Conservation (phyloP, 2,113 vertebrate genomes). For the Pygoscelis adeliae region DNA sequence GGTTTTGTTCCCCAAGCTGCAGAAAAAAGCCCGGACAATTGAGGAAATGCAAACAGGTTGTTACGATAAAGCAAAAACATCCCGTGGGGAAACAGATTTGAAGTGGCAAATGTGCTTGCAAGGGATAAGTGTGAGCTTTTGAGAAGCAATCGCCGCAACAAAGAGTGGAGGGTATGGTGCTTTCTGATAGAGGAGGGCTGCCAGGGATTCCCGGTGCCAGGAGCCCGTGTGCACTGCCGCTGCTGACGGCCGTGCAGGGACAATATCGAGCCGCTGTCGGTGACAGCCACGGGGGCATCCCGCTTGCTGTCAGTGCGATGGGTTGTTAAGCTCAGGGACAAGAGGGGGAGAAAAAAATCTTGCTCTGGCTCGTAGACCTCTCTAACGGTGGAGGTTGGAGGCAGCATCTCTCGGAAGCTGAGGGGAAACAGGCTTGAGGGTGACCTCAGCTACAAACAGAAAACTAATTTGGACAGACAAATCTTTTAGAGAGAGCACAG, state of each 20-base stretch:
- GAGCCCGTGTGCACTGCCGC: background rate
- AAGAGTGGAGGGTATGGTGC: slow-evolving; percentile 12
- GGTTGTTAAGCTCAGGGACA: background rate
- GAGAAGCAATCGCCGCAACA: slow-evolving; percentile 3
- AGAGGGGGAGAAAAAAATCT: background rate
- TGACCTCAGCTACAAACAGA: background rate
- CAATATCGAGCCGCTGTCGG: background rate
- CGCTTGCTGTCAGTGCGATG: background rate
- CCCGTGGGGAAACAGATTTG: slow-evolving; percentile 29
- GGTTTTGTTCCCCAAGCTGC: background rate
- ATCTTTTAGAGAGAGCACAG: background rate
- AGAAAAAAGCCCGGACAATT: background rate
- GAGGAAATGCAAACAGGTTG: slow-evolving; percentile 57
- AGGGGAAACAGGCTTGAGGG: background rate
- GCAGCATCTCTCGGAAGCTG: background rate
- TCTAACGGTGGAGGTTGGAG: background rate
- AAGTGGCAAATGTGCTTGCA: slow-evolving; percentile 28
- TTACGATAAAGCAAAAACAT: slow-evolving; percentile 42
- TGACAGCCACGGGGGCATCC: background rate
- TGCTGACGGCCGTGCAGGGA: background rate
- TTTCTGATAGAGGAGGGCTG: slow-evolving; percentile 52
- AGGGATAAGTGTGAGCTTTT: slow-evolving; percentile 53
- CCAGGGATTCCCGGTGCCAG: slow-evolving; percentile 38
- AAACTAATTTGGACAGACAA: background rate
- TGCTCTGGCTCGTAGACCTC: background rate